These are phyloP conservation scores for Ectropis crepuscularia DNA, from an alignment of 2,888 invertebrate genomes.

Conservation along the genomic window DNA sequence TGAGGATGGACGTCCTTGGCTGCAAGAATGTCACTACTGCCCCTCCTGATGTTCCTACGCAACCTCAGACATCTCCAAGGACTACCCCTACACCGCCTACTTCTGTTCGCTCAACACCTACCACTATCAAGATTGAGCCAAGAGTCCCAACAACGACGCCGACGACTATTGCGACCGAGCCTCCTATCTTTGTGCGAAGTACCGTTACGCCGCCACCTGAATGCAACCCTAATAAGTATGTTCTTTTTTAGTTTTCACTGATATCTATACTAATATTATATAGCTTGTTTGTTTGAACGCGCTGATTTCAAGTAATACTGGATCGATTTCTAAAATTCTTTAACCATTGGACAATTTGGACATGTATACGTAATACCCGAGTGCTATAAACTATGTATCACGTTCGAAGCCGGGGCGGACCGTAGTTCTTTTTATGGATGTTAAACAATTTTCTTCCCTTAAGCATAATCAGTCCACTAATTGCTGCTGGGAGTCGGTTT, in stretches of 20 bases:
- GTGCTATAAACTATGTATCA: no score
- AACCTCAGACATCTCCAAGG: neutral
- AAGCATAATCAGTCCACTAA: no score
- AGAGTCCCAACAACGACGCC: neutral
- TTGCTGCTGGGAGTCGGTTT: no score
- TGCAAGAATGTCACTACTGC: neutral
- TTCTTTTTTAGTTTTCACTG: neutral
- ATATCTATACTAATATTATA: neutral
- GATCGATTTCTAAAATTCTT: no score
- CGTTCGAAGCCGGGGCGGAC: no score
- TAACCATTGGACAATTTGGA: no score
- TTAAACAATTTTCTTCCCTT: no score
- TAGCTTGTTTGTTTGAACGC: no score
- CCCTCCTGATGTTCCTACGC: neutral
- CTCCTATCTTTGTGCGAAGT: constrained; percentile 35
- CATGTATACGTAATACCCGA: no score
- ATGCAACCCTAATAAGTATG: constrained; percentile 47
- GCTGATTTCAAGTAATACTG: no score
- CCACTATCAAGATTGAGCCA: neutral
- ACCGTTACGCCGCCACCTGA: constrained; percentile 43
- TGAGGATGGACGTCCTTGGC: constrained; percentile 5
- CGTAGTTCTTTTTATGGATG: no score
- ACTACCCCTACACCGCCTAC: neutral
- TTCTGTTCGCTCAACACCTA: neutral
- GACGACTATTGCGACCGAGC: neutral